phyloP scores from a whole-genome alignment of 2,888 invertebrate species.

The Terebella lapidaria region DNA sequence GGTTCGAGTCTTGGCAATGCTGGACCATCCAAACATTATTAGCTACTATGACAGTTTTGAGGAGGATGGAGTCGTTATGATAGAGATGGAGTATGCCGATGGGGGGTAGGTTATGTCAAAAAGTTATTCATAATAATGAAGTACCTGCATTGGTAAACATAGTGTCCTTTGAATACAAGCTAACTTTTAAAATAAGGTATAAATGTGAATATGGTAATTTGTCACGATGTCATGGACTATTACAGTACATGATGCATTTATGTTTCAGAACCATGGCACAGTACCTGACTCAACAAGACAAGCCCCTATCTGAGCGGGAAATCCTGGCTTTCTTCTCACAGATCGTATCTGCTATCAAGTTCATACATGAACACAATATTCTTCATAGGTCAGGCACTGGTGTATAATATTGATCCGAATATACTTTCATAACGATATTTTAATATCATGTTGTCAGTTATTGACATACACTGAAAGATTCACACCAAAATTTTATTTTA shows the following conservation, averaged over 20 bases:
- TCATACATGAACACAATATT: constrained; percentile 68
- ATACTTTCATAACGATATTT: too few species aligned
- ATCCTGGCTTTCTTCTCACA: constrained; percentile 65
- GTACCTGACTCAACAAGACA: constrained; percentile 59
- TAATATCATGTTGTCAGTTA: too few species aligned
- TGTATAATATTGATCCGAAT: too few species aligned
- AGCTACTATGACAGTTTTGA: constrained; percentile 71
- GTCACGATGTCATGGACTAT: too few species aligned
- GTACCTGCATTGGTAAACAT: too few species aligned
- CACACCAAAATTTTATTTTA: too few species aligned
- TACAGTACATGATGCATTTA: too few species aligned
- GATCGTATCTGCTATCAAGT: constrained; percentile 66
- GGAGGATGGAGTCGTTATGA: constrained; percentile 66
- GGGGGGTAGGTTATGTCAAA: constrained; percentile 60
- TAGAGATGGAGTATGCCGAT: constrained; percentile 77
- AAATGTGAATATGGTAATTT: too few species aligned
- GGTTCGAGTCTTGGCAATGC: constrained; percentile 63
- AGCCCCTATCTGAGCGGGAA: constrained; percentile 61
- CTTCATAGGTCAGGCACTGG: constrained; percentile 52
- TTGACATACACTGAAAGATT: too few species aligned
- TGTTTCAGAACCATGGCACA: constrained; percentile 65
- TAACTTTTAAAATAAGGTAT: too few species aligned
- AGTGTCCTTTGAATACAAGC: too few species aligned
- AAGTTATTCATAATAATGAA: neutral
- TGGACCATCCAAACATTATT: constrained; percentile 72